Percentiles rank a stretch among this genome's conserved stretches.
Conservation (phyloP, 1,140 invertebrate genomes). For the Matsumurasca onukii region DNA sequence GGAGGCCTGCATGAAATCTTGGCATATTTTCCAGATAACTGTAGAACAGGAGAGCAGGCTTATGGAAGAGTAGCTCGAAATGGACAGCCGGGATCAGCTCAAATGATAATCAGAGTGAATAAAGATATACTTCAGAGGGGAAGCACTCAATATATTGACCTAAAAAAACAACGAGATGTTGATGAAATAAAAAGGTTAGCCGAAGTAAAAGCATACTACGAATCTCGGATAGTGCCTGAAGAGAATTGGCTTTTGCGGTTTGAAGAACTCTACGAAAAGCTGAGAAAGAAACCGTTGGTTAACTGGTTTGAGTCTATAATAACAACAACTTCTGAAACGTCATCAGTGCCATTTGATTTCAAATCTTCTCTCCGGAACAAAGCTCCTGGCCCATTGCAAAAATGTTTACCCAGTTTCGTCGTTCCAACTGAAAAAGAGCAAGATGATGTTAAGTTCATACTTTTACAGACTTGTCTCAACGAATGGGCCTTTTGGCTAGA, state of each 20-base stretch:
- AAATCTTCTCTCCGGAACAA: neutral
- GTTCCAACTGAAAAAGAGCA: too few species aligned
- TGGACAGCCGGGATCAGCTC: constrained; percentile 44
- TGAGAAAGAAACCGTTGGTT: neutral
- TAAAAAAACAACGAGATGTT: constrained; percentile 11
- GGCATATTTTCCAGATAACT: constrained; percentile 46
- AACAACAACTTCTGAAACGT: neutral
- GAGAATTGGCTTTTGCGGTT: neutral
- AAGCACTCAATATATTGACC: neutral
- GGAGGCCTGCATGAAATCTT: constrained; percentile 49
- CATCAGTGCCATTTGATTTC: neutral
- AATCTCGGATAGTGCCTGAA: neutral
- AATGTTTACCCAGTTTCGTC: neutral
- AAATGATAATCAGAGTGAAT: constrained; percentile 43
- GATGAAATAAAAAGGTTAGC: neutral
- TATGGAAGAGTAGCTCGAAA: constrained; percentile 47
- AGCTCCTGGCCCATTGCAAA: too few species aligned
- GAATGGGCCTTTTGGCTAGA: too few species aligned
- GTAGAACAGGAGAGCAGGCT: constrained; percentile 47
- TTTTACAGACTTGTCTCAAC: too few species aligned
- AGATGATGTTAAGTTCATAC: too few species aligned
- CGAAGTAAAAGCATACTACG: neutral
- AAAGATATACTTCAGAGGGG: neutral
- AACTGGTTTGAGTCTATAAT: neutral
- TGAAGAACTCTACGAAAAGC: neutral